Evolutionary conservation across 2,888 invertebrate species (phyloP).

Genomic region (Sceliomorpha sp.): DNA sequence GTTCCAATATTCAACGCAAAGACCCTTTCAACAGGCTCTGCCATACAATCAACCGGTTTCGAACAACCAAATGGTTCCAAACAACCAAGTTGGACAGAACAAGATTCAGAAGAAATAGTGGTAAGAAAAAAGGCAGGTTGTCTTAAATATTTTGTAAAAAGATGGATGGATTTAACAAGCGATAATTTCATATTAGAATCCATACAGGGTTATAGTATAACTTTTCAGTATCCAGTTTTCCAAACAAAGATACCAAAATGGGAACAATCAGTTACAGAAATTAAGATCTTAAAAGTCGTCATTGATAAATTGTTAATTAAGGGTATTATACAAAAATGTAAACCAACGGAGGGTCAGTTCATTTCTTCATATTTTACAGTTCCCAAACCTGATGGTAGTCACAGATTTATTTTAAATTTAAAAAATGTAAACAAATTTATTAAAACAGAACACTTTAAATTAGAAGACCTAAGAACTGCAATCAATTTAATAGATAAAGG

Average conservation of each 20-base stretch:
- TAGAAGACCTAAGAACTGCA: conserved; percentile 54
- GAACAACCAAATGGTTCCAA: conserved; percentile 1
- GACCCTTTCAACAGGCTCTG: too few relatives aligned
- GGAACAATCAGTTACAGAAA: background rate
- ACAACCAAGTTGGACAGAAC: conserved; percentile 2
- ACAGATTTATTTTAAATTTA: conserved; percentile 52
- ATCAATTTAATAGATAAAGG: conserved; percentile 24
- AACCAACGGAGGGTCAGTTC: conserved; percentile 17
- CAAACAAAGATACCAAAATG: background rate
- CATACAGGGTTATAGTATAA: conserved; percentile 25
- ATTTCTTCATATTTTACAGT: conserved; percentile 28
- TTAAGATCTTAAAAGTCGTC: background rate
- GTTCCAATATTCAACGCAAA: background rate
- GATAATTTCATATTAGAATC: conserved; percentile 25
- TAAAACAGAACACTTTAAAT: conserved; percentile 57
- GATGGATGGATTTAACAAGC: conserved; percentile 22
- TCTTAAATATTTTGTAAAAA: conserved; percentile 8
- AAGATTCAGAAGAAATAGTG: conserved; percentile 6
- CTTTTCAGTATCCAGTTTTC: background rate
- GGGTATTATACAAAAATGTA: conserved; percentile 15
- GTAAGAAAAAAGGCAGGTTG: conserved; percentile 27
- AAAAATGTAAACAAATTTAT: conserved; percentile 45
- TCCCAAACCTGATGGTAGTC: conserved; percentile 23
- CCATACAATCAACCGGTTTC: background rate
- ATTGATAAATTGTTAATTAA: conserved; percentile 16